These are phyloP conservation scores for Coccyzus lansbergi DNA, from an alignment of 2,797 vertebrate species.

Conservation along the genomic window DNA sequence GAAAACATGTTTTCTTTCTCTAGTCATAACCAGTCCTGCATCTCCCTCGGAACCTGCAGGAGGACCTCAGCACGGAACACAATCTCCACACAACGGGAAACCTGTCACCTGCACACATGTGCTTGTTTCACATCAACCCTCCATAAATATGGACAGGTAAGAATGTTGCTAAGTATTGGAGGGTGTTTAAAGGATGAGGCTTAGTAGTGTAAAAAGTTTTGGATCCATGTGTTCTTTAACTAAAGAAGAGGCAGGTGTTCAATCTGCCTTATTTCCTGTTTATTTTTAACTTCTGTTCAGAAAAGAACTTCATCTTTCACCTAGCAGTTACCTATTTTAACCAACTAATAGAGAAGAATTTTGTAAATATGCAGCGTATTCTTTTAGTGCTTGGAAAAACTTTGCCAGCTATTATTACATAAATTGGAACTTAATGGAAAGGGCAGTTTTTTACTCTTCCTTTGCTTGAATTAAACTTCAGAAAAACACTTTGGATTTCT, in stretches of 20 bases:
- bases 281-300: background rate
- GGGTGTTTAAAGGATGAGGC: background rate
- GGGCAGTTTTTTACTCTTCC: background rate
- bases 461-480: background rate
- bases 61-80: conserved; percentile 29
- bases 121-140: conserved; percentile 54
- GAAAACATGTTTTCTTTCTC: background rate
- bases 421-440: background rate
- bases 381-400: background rate
- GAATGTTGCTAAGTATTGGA: background rate
- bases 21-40: background rate
- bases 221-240: background rate
- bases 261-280: background rate
- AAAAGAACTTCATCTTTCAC: background rate
- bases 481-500: background rate
- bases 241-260: background rate
- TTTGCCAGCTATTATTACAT: background rate
- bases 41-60: conserved; percentile 41
- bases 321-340: background rate
- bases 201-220: background rate
- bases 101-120: background rate
- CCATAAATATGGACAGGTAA: conserved; percentile 81
- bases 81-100: conserved; percentile 51
- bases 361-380: background rate
- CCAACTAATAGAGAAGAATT: background rate